phyloP scores from a whole-genome alignment of 2,113 vertebrate species.

The Cyprinodon brontotheroides region DNA sequence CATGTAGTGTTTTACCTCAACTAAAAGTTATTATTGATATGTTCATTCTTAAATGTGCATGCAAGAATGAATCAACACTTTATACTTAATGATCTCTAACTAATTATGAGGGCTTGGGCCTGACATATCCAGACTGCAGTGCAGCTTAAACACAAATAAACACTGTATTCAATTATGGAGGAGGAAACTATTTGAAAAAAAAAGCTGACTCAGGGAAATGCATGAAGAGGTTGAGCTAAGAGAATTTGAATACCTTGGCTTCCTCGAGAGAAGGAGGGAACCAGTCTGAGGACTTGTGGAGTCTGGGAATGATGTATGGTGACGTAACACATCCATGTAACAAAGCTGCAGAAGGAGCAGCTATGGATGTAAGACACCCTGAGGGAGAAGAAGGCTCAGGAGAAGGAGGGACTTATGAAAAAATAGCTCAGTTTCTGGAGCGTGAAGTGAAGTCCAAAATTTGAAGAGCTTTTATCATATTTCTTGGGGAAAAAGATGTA shows the following conservation, averaged over 20 bases:
- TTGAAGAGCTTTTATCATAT: slow-evolving; percentile 1
- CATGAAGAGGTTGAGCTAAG: background rate
- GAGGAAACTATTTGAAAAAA: background rate
- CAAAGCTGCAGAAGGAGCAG: slow-evolving; percentile 25
- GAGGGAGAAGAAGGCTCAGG: slow-evolving; percentile 11
- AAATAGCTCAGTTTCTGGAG: too few species aligned
- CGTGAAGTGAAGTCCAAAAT: too few species aligned
- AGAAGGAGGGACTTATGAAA: slow-evolving; percentile 4
- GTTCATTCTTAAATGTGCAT: background rate
- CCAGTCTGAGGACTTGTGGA: slow-evolving; percentile 4
- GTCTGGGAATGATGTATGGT: background rate
- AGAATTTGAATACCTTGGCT: background rate
- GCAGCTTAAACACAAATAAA: background rate
- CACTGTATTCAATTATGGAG: slow-evolving; percentile 5
- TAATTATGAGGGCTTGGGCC: background rate
- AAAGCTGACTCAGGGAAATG: background rate
- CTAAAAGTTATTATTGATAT: too few species aligned
- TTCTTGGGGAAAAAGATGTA: background rate
- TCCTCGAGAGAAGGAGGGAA: slow-evolving; percentile 2
- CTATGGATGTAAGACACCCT: slow-evolving; percentile 12
- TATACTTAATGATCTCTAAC: too few species aligned
- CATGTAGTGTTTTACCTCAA: too few species aligned
- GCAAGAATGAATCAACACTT: background rate
- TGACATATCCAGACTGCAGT: background rate
- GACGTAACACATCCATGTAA: slow-evolving; percentile 23